phyloP scores from a whole-genome alignment of 30 jellyfish, hydroid and myxozoan species.

The Sanderia malayensis region DNA sequence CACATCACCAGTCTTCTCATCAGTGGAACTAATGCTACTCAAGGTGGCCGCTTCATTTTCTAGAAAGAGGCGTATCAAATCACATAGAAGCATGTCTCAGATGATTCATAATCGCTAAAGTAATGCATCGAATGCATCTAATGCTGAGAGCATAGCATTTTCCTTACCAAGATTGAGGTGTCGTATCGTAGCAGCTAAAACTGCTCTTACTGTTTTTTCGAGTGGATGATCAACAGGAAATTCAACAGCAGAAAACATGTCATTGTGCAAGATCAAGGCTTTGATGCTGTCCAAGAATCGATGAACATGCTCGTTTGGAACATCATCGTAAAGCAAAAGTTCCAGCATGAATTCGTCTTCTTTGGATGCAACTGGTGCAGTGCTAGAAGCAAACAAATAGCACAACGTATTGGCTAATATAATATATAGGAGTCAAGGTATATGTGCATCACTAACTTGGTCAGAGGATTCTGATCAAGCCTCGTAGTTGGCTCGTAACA shows the following conservation, averaged over 20 bases:
- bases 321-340: neutral
- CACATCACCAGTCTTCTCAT: conserved; percentile 11
- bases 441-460: no score
- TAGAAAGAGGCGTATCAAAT: no score
- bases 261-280: neutral
- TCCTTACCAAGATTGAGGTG: neutral
- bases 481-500: no score
- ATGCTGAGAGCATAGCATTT: no score
- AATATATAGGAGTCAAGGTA: no score
- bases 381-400: neutral
- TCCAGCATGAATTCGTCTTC: neutral
- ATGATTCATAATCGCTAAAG: no score
- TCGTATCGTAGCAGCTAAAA: neutral
- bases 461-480: no score
- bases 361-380: neutral
- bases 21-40: neutral
- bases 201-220: neutral
- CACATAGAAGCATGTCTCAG: no score
- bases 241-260: neutral
- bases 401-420: no score
- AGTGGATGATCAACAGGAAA: neutral
- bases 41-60: conserved; percentile 28
- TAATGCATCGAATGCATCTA: no score
- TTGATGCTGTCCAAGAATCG: neutral
- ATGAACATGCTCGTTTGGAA: neutral